Conservation (phyloP, 2,888 invertebrate genomes). For the Clitarchus hookeri region DNA sequence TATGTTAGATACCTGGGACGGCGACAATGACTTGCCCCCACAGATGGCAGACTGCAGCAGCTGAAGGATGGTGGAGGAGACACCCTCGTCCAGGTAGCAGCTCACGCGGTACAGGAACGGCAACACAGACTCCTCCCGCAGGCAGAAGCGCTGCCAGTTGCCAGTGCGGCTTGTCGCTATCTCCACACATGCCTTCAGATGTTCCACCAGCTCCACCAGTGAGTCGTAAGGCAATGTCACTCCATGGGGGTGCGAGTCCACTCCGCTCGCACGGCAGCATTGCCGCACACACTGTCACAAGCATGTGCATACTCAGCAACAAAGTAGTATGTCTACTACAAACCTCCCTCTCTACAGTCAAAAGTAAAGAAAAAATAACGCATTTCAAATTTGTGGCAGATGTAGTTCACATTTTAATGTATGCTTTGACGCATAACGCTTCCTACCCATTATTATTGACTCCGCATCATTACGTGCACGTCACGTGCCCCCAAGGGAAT, state of each 20-base stretch:
- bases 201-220: slow-evolving; percentile 92
- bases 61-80: slow-evolving; percentile 88
- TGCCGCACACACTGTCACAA: slow-evolving; percentile 57
- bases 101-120: slow-evolving; percentile 80
- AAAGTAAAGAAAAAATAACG: too few relatives aligned
- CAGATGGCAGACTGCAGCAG: slow-evolving; percentile 89
- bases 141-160: slow-evolving; percentile 94
- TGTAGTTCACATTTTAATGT: too few relatives aligned
- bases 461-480: too few relatives aligned
- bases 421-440: too few relatives aligned
- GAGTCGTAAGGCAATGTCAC: slow-evolving; percentile 80
- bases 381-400: too few relatives aligned
- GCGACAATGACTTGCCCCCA: slow-evolving; percentile 47
- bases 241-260: slow-evolving; percentile 57
- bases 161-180: slow-evolving; percentile 88
- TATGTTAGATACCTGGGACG: background rate
- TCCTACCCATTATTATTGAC: too few relatives aligned
- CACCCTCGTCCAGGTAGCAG: slow-evolving; percentile 84
- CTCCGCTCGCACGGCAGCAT: slow-evolving; percentile 62
- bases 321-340: background rate
- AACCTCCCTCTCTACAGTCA: background rate
- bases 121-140: slow-evolving; percentile 74
- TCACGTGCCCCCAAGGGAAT: too few relatives aligned
- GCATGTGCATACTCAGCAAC: background rate
- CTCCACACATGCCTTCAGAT: slow-evolving; percentile 91